A percentile compares a stretch with the other conserved stretches of the same genome.
Conservation (phyloP, 2,888 invertebrate genomes). For the Eutolmus rufibarbis region DNA sequence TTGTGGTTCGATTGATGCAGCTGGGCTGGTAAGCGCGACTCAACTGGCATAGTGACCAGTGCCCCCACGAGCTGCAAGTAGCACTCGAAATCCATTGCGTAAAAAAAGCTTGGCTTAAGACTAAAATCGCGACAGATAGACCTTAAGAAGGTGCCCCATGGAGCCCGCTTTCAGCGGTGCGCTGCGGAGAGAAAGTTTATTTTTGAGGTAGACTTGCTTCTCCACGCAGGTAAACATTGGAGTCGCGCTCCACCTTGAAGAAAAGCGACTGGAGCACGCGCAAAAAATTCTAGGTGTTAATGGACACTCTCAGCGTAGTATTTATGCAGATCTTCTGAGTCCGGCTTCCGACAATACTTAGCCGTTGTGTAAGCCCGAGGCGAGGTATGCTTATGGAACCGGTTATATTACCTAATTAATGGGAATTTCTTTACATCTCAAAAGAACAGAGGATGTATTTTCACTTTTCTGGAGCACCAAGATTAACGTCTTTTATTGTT, state of each 20-base stretch:
- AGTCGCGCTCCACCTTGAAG: not conserved
- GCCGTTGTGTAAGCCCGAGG: not conserved
- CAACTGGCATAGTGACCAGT: not conserved
- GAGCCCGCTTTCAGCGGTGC: not conserved
- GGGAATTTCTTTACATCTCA: not conserved
- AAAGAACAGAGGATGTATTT: not conserved
- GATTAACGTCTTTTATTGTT: not conserved
- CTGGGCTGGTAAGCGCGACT: not conserved
- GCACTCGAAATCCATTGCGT: not conserved
- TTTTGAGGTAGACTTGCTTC: not conserved
- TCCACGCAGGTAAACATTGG: not conserved
- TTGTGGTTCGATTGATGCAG: not conserved
- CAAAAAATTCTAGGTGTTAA: not conserved
- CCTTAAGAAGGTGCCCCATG: not conserved
- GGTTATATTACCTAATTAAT: not conserved
- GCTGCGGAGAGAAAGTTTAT: not conserved
- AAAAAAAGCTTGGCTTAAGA: not conserved
- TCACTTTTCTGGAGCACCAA: not conserved
- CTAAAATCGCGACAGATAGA: not conserved
- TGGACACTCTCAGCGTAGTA: not conserved
- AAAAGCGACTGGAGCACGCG: not conserved
- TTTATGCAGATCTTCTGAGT: not conserved
- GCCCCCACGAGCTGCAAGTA: not conserved
- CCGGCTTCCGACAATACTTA: not conserved
- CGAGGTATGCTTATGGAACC: not conserved